Conservation (phyloP, 1,140 invertebrate species). For the Monochamus saltuarius region DNA sequence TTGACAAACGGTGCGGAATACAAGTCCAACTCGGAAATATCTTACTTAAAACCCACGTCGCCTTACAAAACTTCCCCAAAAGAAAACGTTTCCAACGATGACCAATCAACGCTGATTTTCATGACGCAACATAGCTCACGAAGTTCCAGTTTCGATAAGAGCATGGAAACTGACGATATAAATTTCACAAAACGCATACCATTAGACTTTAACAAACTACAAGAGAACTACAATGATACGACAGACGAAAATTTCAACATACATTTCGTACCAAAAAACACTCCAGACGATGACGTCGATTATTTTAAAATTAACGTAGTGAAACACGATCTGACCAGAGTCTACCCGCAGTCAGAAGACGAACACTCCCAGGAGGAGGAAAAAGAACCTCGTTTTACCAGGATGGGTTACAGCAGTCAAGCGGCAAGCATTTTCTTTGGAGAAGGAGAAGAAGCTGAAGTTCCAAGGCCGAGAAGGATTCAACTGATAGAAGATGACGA, state of each 20-base stretch:
- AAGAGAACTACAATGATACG: not conserved
- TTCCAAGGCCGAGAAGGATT: constrained; percentile 26
- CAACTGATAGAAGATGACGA: constrained; percentile 16
- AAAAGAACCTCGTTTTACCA: not conserved
- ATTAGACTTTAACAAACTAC: no score
- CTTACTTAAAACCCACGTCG: not conserved
- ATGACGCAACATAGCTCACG: not conserved
- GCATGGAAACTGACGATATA: no score
- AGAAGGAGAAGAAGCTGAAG: constrained; percentile 25
- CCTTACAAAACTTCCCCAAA: no score
- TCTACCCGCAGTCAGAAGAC: constrained; percentile 9
- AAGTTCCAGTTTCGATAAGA: no score
- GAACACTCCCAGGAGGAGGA: constrained; percentile 12
- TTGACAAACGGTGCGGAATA: no score
- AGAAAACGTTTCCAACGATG: no score
- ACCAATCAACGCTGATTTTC: not conserved
- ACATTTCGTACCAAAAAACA: not conserved
- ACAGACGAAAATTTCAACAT: no score
- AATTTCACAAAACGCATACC: no score
- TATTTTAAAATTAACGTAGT: constrained; percentile 28
- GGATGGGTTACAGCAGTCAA: constrained; percentile 32
- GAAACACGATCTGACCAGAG: constrained; percentile 27
- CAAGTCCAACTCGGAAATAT: not conserved
- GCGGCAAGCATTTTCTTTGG: constrained; percentile 46
- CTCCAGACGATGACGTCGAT: constrained; percentile 15